Evolutionary conservation across 2,113 vertebrate genomes (phyloP), one percentile per base, ranked within the genome.

Genomic region (Tautogolabrus adspersus): DNA sequence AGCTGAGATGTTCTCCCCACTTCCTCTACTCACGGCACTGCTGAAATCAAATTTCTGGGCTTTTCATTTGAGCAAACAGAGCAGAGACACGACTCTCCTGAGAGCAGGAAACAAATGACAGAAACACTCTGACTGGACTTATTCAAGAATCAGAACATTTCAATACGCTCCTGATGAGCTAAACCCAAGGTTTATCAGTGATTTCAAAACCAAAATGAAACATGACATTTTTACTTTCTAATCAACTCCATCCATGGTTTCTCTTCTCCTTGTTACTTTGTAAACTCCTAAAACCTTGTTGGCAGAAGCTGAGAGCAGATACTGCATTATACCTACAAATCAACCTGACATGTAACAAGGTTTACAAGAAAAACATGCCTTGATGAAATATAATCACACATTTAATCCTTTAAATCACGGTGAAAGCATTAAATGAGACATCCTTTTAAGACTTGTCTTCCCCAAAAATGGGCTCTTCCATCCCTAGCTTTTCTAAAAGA

Each of bases 1-100:
- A 83, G 73, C 83, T 30, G 13, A 74, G 64, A 52, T 61, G 13
- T 19, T 40, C 34, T 68, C 37, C 59, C 64, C 49, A 37, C 44
- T 47, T 54, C 55, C 68, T 57, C n/a, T 19, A 23, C 8, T n/a
- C 6, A 26, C 30, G 18, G 42, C 66, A 54, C n/a, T 42, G 59
- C 47, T 58, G 13, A 59, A 61, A 79, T 81, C 19, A 3, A 10
- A 76, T 70, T 40, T 70, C 11, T 0, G 6, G 34, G 77, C 59
- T 55, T 83, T 79, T 66, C 19, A 72, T 83, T 87, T 80, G 1
- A 68, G 22, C 37, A 54, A 71, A 62, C 49, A 66, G 64, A 82
- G 22, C 52, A 11, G 44, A 66, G 66, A 72, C 18, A 10, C 74
- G 64, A 55, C 69, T 30, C 64, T 3, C 15, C 23, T 51, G 59